Percentiles rank a stretch among this genome's conserved stretches.
Evolutionary conservation across 2,113 vertebrate genomes (phyloP).

Genomic region (Dasyurus viverrinus): DNA sequence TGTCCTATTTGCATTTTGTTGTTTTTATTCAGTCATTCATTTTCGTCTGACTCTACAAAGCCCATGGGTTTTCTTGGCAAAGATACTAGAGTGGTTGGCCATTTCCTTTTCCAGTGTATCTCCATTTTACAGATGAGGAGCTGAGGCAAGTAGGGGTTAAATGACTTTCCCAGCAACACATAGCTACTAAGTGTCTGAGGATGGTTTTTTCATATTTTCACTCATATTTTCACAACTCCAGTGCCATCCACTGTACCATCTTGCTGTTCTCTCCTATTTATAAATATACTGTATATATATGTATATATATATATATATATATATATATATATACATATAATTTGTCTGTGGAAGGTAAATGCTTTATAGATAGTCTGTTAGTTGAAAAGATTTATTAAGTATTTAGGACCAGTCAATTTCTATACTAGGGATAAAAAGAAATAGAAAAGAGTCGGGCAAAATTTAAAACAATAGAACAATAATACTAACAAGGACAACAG

Average conservation of each 20-base stretch:
- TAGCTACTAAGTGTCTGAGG: not conserved
- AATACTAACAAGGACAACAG: not conserved
- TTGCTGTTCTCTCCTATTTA: not conserved
- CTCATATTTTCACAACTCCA: not conserved
- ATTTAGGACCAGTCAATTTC: too few relatives aligned
- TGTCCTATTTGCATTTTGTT: not conserved
- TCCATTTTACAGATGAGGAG: not conserved
- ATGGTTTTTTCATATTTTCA: too few relatives aligned
- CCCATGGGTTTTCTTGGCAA: not conserved
- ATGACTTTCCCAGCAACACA: not conserved
- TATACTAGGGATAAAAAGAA: too few relatives aligned
- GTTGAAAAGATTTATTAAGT: too few relatives aligned
- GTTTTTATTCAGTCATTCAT: not conserved
- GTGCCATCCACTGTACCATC: not conserved
- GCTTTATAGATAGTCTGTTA: too few relatives aligned
- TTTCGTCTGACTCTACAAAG: not conserved
- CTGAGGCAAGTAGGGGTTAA: not conserved
- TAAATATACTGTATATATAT: too few relatives aligned
- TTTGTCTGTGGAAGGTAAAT: too few relatives aligned
- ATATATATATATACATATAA: too few relatives aligned
- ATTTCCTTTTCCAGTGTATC: not conserved
- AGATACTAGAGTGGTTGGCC: not conserved
- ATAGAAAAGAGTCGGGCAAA: too few relatives aligned
- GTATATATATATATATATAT: too few relatives aligned
- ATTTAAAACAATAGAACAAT: too few relatives aligned